These are phyloP conservation scores for Meganola albula DNA, from an alignment of 2,888 invertebrate genomes.

Conservation along the genomic window DNA sequence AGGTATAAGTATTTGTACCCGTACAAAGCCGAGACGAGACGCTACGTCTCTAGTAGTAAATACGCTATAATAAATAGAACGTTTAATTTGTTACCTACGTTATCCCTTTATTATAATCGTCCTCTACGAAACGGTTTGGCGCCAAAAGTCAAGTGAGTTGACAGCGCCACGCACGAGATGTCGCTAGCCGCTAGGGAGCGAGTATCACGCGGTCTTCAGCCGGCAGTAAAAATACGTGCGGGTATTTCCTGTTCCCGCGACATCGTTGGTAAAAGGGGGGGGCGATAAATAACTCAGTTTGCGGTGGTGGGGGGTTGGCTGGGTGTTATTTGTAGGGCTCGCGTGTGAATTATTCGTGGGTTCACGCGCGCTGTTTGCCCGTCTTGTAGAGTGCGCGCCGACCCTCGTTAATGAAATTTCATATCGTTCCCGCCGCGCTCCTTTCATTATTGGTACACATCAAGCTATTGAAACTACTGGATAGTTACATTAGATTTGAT, in stretches of 20 bases:
- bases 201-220: conserved; percentile 49
- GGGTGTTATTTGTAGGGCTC: conserved; percentile 74
- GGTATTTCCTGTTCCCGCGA: conserved; percentile 68
- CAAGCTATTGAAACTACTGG: conserved; percentile 50
- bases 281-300: conserved; percentile 76
- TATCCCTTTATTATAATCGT: no score
- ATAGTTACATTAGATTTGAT: conserved; percentile 66
- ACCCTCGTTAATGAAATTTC: conserved; percentile 76
- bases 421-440: conserved; percentile 55
- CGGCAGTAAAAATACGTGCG: conserved; percentile 72
- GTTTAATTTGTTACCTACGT: no score
- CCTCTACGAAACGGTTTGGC: no score
- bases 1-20: no score
- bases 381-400: conserved; percentile 58
- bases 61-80: no score
- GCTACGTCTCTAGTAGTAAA: no score
- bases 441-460: conserved; percentile 52
- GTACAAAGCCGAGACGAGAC: no score
- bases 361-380: conserved; percentile 73
- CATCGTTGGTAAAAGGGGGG: conserved; percentile 43
- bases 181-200: no score
- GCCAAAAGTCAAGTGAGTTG: conserved; percentile 17
- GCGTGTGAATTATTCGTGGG: conserved; percentile 78
- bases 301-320: conserved; percentile 45
- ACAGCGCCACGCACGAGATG: conserved; percentile 54